Conservation (phyloP, 2,888 invertebrate species). For the Alviniconcha strummeri region DNA sequence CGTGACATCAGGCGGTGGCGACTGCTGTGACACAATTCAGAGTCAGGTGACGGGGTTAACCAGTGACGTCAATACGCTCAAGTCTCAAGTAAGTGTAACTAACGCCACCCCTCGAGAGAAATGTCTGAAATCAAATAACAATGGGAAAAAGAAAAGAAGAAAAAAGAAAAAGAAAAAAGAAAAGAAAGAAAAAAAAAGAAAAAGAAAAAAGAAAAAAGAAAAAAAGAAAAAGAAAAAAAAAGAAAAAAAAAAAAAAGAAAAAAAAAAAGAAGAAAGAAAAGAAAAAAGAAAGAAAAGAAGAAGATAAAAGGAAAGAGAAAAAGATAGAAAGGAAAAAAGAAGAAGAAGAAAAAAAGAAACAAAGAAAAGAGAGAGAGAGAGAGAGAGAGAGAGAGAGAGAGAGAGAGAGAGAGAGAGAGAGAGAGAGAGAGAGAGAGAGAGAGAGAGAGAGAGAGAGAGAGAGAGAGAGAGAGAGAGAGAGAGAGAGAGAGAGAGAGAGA, state of each 20-base stretch:
- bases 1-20: not conserved
- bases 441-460: not conserved
- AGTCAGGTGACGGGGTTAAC: constrained; percentile 46
- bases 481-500: not conserved
- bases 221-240: not conserved
- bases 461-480: not conserved
- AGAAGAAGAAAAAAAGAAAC: not conserved
- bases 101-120: too few relatives aligned
- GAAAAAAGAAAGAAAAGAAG: not conserved
- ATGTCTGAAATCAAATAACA: not conserved
- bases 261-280: not conserved
- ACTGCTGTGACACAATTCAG: constrained; percentile 28
- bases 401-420: not conserved
- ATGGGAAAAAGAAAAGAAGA: not conserved
- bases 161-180: not conserved
- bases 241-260: not conserved
- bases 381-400: not conserved
- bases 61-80: constrained; percentile 43
- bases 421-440: not conserved
- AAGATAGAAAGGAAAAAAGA: not conserved
- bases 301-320: not conserved
- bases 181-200: not conserved
- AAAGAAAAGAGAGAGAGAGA: not conserved
- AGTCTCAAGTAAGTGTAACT: constrained; percentile 38
- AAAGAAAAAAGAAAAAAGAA: not conserved